These are phyloP conservation scores for Enhydra lutris DNA, from an alignment of 2,113 vertebrate genomes.

Conservation along the genomic window DNA sequence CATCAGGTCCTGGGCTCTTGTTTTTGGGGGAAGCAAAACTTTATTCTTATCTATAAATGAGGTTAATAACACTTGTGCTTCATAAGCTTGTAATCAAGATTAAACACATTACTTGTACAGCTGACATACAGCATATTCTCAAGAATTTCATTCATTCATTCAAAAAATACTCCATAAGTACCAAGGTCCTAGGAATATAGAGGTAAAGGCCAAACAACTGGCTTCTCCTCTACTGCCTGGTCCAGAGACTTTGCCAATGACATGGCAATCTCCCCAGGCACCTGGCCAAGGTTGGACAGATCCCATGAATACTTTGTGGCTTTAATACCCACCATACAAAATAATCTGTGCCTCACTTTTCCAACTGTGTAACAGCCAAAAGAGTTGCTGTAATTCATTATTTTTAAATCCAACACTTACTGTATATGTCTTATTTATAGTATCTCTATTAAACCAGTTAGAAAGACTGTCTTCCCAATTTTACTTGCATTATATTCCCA, in stretches of 20 bases:
- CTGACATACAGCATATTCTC: not conserved
- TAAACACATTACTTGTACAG: not conserved
- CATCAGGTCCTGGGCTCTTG: too few species aligned
- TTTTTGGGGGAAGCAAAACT: not conserved
- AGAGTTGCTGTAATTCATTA: not conserved
- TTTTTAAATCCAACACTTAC: not conserved
- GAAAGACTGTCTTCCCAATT: not conserved
- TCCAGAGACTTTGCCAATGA: not conserved
- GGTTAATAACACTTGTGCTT: not conserved
- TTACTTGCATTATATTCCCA: not conserved
- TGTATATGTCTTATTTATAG: not conserved
- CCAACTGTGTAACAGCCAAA: not conserved
- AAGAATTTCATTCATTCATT: not conserved
- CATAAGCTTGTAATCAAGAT: not conserved
- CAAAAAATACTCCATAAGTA: not conserved
- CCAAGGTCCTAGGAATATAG: not conserved
- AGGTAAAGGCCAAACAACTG: not conserved
- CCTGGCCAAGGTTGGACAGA: not conserved
- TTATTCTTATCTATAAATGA: not conserved
- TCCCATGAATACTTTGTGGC: not conserved
- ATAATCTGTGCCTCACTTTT: not conserved
- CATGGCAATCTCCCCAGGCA: not conserved
- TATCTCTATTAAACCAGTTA: not conserved
- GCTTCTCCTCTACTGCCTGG: not conserved
- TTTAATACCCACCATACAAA: not conserved